Evolutionary conservation across 2,888 invertebrate genomes (phyloP).

Genomic region (Diachrysia chrysitis): DNA sequence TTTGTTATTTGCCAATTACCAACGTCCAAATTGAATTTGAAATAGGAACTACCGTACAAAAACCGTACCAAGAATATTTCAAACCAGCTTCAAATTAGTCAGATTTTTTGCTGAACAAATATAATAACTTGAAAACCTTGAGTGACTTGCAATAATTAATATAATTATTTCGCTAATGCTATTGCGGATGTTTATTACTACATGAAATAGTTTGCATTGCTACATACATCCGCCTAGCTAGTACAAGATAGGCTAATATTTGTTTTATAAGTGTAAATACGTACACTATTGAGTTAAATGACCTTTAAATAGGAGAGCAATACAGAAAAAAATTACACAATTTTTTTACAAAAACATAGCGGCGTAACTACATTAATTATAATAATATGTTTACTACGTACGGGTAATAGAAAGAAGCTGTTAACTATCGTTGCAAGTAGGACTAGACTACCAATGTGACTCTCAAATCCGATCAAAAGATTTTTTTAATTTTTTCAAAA

Average conservation of each 20-base stretch:
- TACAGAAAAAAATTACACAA: no score
- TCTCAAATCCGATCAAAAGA: no score
- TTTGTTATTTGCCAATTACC: conserved; percentile 3
- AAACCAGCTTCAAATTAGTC: background rate
- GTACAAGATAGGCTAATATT: conserved; percentile 1
- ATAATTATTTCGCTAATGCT: conserved; percentile 24
- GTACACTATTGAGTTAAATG: background rate
- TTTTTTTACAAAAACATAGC: no score
- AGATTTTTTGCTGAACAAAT: conserved; percentile 11
- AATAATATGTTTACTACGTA: no score
- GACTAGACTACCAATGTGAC: no score
- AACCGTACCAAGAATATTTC: background rate
- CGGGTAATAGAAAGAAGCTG: no score
- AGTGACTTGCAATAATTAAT: conserved; percentile 24
- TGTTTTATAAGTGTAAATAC: background rate
- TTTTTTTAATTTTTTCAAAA: no score
- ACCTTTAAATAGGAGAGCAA: background rate
- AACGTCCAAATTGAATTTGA: conserved; percentile 1
- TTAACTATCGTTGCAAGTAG: no score
- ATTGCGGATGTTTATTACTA: conserved; percentile 16
- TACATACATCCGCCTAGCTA: conserved; percentile 18
- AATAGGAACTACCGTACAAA: background rate
- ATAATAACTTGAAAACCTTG: conserved; percentile 18
- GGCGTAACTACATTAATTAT: no score
- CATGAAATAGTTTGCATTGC: conserved; percentile 12